Base-by-base conservation (phyloP, 2,113 vertebrate genomes). In the Pseudopipra pipra region DNA sequence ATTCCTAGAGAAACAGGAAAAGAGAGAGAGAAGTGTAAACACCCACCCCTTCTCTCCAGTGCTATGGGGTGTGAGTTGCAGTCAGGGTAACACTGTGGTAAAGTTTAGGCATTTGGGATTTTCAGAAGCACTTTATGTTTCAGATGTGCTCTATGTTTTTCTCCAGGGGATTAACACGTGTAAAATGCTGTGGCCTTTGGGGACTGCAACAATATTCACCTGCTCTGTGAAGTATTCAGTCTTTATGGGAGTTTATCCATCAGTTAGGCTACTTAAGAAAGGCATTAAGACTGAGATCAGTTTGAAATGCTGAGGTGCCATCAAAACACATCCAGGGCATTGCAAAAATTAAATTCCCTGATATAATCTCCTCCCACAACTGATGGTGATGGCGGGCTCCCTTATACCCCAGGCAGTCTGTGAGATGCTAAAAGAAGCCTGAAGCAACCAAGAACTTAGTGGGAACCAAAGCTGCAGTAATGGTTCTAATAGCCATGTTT, bases 21-120 rank as follows among this genome's bases (percentile, higher is more conserved):
- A 85, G 47, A 70, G 25, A n/a, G 0, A 76, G 18, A 75, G 59
- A 68, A 33, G 24, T 78, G 7, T 51, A 63, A 86, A 31, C 46
- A 59, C 49, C 33, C 28, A 33, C 18, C 6, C 3, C 27, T 37
- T 75, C 67, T 79, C 46, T 46, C 46, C 12, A 31, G 4, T 35
- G 71, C 43, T 59, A 2, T 0, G 0, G 51, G 28, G 5, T 1
- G 0, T 24, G 58, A 85, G 23, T 65, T 80, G 30, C 71, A 79
- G 66, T 51, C 46, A 16, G 47, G 54, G 25, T 39, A 78, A 71
- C 27, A 2, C 51, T 44, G 35, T 46, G 21, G 27, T 47, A 31
- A 91, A 70, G 12, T 76, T 76, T 58, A 58, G 35, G 37, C 35
- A 21, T 73, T 70, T 55, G 41, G 49, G 54, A 77, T 72, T 79